A percentile compares a stretch with the other conserved stretches of the same genome.
Evolutionary conservation across 2,797 vertebrate species (phyloP).

Genomic region (Hafferia zeledoni): DNA sequence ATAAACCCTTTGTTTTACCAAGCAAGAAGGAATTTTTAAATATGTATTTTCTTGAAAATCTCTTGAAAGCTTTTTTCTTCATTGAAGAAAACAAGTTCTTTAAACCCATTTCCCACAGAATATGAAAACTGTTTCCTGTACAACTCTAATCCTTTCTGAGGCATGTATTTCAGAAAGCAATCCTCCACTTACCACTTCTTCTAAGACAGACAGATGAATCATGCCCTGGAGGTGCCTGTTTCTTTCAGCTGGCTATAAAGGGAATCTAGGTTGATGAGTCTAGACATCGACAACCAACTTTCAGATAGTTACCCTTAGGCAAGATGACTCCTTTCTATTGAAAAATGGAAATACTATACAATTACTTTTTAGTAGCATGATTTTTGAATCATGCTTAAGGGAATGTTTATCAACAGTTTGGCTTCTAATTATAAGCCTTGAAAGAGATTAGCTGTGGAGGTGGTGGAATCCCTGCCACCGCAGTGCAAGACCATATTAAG

Average conservation of each 20-base stretch:
- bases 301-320: slow-evolving; percentile 53
- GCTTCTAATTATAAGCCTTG: slow-evolving; percentile 8
- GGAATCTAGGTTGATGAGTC: slow-evolving; percentile 71
- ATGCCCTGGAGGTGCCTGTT: slow-evolving; percentile 65
- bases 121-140: neutral
- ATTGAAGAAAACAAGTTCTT: neutral
- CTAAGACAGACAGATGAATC: slow-evolving; percentile 63
- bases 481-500: neutral
- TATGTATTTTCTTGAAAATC: neutral
- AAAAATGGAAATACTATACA: slow-evolving; percentile 45
- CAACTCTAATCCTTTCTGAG: neutral
- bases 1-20: neutral
- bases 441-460: neutral
- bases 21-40: neutral
- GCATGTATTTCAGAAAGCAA: slow-evolving; percentile 34
- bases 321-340: slow-evolving; percentile 29
- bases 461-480: neutral
- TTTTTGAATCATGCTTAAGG: slow-evolving; percentile 8
- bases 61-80: neutral
- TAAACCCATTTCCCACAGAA: neutral
- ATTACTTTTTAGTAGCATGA: slow-evolving; percentile 30
- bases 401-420: slow-evolving; percentile 35
- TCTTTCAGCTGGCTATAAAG: slow-evolving; percentile 63
- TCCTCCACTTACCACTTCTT: slow-evolving; percentile 28
- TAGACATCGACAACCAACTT: slow-evolving; percentile 61